Evolutionary conservation across 2,113 vertebrate genomes (phyloP).

Genomic region (Thamnophis sirtalis): DNA sequence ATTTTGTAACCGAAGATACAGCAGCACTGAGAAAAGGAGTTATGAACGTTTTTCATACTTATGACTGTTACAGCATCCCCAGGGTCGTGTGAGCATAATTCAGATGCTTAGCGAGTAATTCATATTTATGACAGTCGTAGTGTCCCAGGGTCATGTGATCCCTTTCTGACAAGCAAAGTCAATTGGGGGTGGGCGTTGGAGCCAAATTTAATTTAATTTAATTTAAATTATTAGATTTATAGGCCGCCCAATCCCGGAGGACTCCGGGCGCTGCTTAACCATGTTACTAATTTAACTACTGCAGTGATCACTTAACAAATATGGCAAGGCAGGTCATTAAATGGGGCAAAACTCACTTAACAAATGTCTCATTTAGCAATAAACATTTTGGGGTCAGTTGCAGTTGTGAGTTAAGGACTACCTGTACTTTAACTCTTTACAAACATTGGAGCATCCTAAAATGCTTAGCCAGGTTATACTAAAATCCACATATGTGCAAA

Average conservation of each 20-base stretch:
- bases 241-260: too few relatives aligned
- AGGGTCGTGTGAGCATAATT: neutral
- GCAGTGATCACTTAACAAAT: neutral
- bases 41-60: neutral
- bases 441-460: conserved; percentile 10
- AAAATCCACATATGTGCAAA: neutral
- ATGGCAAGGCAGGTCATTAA: neutral
- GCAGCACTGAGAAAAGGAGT: neutral
- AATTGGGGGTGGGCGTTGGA: neutral
- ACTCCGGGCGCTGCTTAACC: too few relatives aligned
- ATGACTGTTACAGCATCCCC: neutral
- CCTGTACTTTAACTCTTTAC: conserved; percentile 28
- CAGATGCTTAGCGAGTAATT: neutral
- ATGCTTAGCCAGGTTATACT: conserved; percentile 25
- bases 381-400: neutral
- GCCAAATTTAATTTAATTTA: too few relatives aligned
- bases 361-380: neutral
- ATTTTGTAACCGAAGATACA: neutral
- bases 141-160: neutral
- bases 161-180: neutral
- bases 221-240: too few relatives aligned
- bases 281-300: neutral
- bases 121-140: neutral
- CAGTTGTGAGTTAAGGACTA: neutral
- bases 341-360: neutral